A percentile compares a stretch with the other conserved stretches of the same genome.
Evolutionary conservation across 1,140 invertebrate species (phyloP).

Genomic region (Nephila pilipes): DNA sequence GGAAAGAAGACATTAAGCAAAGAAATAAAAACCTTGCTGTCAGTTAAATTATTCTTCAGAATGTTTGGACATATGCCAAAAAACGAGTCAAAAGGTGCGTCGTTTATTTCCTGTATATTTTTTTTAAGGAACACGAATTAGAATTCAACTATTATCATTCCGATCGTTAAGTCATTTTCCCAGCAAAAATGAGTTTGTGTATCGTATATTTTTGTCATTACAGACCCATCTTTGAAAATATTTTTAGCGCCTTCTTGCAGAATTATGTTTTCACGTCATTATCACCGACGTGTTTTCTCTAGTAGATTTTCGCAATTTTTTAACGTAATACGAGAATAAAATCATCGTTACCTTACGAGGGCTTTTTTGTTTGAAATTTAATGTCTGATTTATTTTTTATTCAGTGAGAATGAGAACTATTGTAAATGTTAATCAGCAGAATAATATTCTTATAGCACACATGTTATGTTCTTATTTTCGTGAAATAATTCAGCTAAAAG

Average conservation of each 20-base stretch:
- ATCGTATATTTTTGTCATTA: constrained; percentile 11
- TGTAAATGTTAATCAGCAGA: too few relatives aligned
- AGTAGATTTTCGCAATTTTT: too few relatives aligned
- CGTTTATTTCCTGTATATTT: neutral
- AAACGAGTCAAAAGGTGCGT: neutral
- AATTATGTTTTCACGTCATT: neutral
- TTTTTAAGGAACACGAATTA: neutral
- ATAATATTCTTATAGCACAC: too few relatives aligned
- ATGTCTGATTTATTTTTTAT: too few relatives aligned
- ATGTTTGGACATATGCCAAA: neutral
- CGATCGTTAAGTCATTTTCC: neutral
- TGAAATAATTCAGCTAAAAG: too few relatives aligned
- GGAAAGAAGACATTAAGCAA: neutral
- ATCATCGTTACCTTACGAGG: neutral
- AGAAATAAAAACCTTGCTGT: neutral
- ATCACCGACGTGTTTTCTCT: neutral
- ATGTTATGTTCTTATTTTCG: too few relatives aligned
- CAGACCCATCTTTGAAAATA: neutral
- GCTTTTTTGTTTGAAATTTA: too few relatives aligned
- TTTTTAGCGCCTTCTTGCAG: neutral
- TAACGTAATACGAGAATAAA: neutral
- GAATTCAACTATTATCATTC: neutral
- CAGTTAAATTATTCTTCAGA: constrained; percentile 1
- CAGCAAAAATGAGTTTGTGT: neutral
- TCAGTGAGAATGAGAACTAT: too few relatives aligned